Evolutionary conservation across 1,140 invertebrate genomes (phyloP).

Genomic region (Aphelinus atriplicis): DNA sequence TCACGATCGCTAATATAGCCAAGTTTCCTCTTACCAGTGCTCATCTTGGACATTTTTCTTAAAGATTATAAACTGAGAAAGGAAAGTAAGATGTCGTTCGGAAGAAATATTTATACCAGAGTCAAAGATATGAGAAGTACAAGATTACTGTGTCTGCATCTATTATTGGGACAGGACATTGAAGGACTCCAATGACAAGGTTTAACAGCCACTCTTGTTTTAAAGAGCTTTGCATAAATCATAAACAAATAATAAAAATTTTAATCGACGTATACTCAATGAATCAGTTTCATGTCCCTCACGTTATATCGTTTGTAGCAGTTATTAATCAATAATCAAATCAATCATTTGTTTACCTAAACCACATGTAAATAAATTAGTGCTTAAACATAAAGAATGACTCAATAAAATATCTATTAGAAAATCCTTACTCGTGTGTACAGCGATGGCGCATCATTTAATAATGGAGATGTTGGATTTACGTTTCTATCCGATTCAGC

Average conservation of each 20-base stretch:
- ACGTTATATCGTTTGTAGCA: conserved; percentile 21
- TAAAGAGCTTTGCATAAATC: conserved; percentile 49
- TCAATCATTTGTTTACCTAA: conserved; percentile 34
- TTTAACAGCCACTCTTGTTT: conserved; percentile 45
- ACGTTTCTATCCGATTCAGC: neutral
- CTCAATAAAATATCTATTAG: conserved; percentile 4
- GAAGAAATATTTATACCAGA: neutral
- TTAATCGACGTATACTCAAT: conserved; percentile 36
- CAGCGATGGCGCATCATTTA: conserved; percentile 14
- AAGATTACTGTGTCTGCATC: conserved; percentile 31
- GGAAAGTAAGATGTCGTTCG: neutral
- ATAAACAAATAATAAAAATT: too few species aligned
- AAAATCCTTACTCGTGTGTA: conserved; percentile 11
- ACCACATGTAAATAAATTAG: conserved; percentile 34
- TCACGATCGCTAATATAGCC: too few species aligned
- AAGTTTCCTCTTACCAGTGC: too few species aligned
- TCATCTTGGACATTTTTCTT: too few species aligned
- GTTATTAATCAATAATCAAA: conserved; percentile 35
- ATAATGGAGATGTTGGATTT: neutral
- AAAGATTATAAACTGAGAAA: too few species aligned
- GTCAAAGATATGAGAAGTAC: conserved; percentile 33
- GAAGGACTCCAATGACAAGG: neutral
- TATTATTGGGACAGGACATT: conserved; percentile 10
- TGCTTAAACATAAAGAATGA: conserved; percentile 17
- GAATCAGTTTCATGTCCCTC: conserved; percentile 4